Conservation (phyloP, 2,113 vertebrate genomes). For the Pelvicachromis taeniatus region DNA sequence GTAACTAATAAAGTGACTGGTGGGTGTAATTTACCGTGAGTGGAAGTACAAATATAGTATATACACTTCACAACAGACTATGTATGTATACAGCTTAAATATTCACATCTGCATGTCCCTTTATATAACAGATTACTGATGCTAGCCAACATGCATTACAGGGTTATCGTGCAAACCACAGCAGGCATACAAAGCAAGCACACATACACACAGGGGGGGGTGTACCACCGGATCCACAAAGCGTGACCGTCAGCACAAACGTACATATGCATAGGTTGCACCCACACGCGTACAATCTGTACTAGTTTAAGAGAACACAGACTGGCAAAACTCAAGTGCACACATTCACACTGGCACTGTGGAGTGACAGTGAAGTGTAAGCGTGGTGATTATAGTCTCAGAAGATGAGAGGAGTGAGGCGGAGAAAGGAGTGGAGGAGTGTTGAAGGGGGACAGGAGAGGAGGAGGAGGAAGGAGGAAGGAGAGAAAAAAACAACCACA, state of each 20-base stretch:
- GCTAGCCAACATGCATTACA: neutral
- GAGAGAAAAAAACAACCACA: neutral
- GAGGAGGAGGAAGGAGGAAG: neutral
- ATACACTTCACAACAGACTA: neutral
- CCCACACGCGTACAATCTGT: neutral
- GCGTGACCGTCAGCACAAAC: neutral
- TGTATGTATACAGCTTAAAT: neutral
- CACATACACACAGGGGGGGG: neutral
- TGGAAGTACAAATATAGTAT: neutral
- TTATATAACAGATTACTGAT: constrained; percentile 10
- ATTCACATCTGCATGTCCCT: neutral
- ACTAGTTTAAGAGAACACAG: neutral
- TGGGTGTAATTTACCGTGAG: neutral
- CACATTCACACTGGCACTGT: constrained; percentile 5
- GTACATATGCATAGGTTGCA: neutral
- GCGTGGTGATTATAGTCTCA: constrained; percentile 46
- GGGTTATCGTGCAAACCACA: neutral
- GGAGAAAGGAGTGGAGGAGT: constrained; percentile 74
- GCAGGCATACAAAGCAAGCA: neutral
- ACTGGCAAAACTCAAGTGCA: neutral
- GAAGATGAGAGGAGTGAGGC: constrained; percentile 60
- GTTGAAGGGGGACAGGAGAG: neutral
- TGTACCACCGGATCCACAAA: neutral
- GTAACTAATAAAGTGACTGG: accelerated
- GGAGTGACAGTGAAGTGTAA: constrained; percentile 58